Conservation (phyloP, 2,888 invertebrate species). For the Myopa testacea region DNA sequence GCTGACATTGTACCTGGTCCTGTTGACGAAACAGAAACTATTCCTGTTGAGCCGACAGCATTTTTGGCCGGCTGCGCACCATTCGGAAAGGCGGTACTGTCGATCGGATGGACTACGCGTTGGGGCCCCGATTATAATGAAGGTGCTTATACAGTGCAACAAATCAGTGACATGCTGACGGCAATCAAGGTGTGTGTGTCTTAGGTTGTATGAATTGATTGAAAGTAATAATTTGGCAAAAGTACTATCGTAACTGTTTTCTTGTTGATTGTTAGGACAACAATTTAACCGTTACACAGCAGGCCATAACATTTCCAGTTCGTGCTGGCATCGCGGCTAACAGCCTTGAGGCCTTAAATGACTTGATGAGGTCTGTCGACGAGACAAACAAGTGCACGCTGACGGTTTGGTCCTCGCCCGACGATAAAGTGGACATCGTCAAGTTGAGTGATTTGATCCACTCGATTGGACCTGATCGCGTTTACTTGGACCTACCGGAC, state of each 20-base stretch:
- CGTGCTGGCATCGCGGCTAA: slow-evolving; percentile 77
- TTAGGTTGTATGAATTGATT: background rate
- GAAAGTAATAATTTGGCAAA: background rate
- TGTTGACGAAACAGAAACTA: slow-evolving; percentile 70
- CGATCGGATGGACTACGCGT: slow-evolving; percentile 88
- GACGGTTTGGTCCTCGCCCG: slow-evolving; percentile 82
- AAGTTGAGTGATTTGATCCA: slow-evolving; percentile 76
- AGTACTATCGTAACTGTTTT: no score
- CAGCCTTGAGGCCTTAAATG: slow-evolving; percentile 73
- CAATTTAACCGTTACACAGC: slow-evolving; percentile 68
- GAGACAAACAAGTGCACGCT: slow-evolving; percentile 71
- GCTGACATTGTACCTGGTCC: slow-evolving; percentile 86
- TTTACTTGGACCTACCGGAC: slow-evolving; percentile 83
- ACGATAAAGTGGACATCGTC: slow-evolving; percentile 76
- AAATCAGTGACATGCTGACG: slow-evolving; percentile 78
- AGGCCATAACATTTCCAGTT: slow-evolving; percentile 84
- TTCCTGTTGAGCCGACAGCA: slow-evolving; percentile 72
- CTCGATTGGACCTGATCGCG: slow-evolving; percentile 75
- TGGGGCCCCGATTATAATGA: slow-evolving; percentile 70
- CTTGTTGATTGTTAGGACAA: slow-evolving; percentile 47
- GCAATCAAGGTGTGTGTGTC: slow-evolving; percentile 68
- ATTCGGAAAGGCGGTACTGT: slow-evolving; percentile 77
- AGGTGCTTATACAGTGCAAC: slow-evolving; percentile 73
- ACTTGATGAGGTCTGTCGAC: slow-evolving; percentile 70
- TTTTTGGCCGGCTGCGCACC: slow-evolving; percentile 75